A percentile compares a stretch with the other conserved stretches of the same genome.
Conservation (phyloP, 2,888 invertebrate species). For the Cepaea hortensis region DNA sequence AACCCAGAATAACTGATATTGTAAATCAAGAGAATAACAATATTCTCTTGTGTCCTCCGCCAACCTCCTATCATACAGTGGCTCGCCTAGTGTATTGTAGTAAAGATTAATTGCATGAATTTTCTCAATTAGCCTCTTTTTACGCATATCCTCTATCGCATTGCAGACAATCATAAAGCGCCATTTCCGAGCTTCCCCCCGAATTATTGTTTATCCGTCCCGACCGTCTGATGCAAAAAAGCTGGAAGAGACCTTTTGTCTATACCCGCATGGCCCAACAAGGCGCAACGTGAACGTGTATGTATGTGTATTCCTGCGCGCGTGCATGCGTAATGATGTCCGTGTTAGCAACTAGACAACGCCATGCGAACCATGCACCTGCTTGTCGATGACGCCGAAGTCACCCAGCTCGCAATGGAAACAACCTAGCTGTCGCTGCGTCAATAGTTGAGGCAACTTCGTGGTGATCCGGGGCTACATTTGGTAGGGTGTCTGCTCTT, state of each 20-base stretch:
- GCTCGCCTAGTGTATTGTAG: background rate
- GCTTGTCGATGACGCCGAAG: background rate
- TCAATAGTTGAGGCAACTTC: too few species aligned
- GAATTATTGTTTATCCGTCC: background rate
- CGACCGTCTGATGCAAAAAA: background rate
- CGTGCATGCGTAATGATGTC: constrained; percentile 1
- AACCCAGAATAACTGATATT: constrained; percentile 1
- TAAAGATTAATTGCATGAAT: constrained; percentile 37
- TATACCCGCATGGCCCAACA: constrained; percentile 18
- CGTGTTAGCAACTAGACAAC: background rate
- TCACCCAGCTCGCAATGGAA: background rate
- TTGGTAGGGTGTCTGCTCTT: too few species aligned
- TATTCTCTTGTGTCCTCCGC: constrained; percentile 9
- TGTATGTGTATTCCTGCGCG: constrained; percentile 1
- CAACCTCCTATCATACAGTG: background rate
- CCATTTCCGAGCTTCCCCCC: background rate
- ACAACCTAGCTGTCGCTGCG: background rate
- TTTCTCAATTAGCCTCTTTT: constrained; percentile 28
- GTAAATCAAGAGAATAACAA: constrained; percentile 18
- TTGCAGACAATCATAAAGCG: constrained; percentile 14
- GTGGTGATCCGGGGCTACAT: too few species aligned
- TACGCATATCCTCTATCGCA: background rate
- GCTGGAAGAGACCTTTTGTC: constrained; percentile 11
- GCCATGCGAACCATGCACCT: constrained; percentile 12
- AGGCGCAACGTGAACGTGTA: background rate